phyloP scores from a whole-genome alignment of 2,113 vertebrate genomes.

The Myiozetetes cayanensis region DNA sequence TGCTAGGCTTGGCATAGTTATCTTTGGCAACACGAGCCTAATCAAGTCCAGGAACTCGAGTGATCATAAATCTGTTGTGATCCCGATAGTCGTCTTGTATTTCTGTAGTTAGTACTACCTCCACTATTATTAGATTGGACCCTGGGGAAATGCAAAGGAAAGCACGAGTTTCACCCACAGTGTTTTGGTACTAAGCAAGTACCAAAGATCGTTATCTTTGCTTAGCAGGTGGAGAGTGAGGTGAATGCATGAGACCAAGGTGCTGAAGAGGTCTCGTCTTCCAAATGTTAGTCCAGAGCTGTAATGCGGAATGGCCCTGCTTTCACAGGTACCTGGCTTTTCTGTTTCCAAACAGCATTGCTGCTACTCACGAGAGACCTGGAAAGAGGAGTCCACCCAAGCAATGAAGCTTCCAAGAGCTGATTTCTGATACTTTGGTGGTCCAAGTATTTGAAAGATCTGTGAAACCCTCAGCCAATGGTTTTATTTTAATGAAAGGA shows the following conservation, averaged over 20 bases:
- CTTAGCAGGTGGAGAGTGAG: background rate
- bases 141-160: background rate
- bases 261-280: background rate
- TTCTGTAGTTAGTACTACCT: background rate
- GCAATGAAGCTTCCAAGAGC: background rate
- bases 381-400: background rate
- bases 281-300: background rate
- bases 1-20: background rate
- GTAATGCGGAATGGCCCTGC: background rate
- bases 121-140: background rate
- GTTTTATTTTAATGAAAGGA: background rate
- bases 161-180: background rate
- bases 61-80: slow-evolving; percentile 27
- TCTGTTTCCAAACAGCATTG: background rate
- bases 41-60: background rate
- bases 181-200: background rate
- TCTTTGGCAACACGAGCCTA: background rate
- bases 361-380: background rate
- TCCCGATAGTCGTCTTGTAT: background rate
- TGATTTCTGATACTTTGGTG: background rate
- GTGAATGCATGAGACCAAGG: background rate
- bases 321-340: accelerated
- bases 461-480: background rate
- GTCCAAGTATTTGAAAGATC: background rate
- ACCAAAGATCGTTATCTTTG: background rate